phyloP scores from a whole-genome alignment of 23 tunicate species.

The Halocynthia roretzi region DNA sequence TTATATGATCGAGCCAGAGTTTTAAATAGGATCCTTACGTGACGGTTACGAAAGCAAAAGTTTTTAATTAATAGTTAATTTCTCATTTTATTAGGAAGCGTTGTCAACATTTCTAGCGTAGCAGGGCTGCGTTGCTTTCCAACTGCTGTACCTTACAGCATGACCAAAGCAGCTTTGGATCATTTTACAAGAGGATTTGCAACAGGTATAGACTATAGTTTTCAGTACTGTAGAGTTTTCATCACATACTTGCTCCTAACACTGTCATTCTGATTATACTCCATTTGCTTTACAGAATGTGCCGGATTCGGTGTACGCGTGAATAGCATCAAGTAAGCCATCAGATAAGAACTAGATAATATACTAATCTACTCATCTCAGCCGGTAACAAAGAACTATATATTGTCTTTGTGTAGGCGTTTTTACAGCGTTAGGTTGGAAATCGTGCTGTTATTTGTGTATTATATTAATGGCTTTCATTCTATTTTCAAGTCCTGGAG shows the following conservation, averaged over 20 bases:
- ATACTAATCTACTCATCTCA: neutral
- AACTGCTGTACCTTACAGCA: slow-evolving; percentile 8
- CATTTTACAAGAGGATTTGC: slow-evolving; percentile 35
- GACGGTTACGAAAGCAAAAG: no score
- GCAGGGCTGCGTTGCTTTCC: neutral
- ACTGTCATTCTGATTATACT: neutral
- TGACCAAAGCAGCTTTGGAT: slow-evolving; percentile 24
- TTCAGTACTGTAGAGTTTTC: neutral
- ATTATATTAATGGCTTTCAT: neutral
- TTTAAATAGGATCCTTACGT: no score
- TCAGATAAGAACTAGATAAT: neutral
- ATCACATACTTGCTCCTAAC: neutral
- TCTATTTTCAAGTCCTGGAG: slow-evolving; percentile 12
- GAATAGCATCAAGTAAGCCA: slow-evolving; percentile 23
- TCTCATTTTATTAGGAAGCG: slow-evolving; percentile 1
- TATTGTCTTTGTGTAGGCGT: neutral
- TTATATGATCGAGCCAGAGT: no score
- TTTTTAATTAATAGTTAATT: no score
- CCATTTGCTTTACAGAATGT: slow-evolving; percentile 7
- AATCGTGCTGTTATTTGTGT: neutral
- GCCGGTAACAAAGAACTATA: neutral
- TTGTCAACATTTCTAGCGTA: slow-evolving; percentile 8
- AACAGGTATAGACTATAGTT: slow-evolving; percentile 6
- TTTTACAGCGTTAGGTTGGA: no score
- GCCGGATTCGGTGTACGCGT: slow-evolving; percentile 20